A percentile compares a stretch with the other conserved stretches of the same genome.
phyloP scores from a whole-genome alignment of 2,113 vertebrate species.

The Raja brachyura region DNA sequence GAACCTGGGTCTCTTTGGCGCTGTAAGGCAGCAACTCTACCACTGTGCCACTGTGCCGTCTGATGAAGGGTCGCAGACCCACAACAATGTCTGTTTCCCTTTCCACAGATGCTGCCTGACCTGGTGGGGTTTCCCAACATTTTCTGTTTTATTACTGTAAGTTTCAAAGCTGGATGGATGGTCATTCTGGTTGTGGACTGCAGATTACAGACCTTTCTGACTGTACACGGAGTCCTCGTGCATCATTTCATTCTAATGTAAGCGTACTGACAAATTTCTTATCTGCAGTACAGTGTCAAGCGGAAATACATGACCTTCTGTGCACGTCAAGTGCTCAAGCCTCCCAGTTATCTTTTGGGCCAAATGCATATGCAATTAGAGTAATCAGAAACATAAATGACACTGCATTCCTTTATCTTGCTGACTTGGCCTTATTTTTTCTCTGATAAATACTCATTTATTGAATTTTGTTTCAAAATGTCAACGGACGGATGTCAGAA shows the following conservation, averaged over 20 bases:
- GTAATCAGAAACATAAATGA: background rate
- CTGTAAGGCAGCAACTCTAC: too few relatives aligned
- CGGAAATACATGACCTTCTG: background rate
- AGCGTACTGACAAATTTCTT: background rate
- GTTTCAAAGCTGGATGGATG: background rate
- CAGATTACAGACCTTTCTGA: background rate
- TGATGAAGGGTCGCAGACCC: too few relatives aligned
- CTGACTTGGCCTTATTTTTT: background rate
- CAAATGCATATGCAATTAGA: background rate
- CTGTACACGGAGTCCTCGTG: background rate
- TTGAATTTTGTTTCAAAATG: background rate
- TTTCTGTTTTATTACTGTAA: background rate
- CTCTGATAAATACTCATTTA: background rate
- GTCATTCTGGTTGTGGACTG: background rate
- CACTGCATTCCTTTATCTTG: background rate
- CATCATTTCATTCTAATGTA: background rate
- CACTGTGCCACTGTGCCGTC: too few relatives aligned
- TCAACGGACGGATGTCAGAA: background rate
- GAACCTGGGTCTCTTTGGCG: too few relatives aligned
- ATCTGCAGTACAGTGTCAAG: background rate
- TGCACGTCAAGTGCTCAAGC: background rate
- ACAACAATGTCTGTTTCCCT: too few relatives aligned
- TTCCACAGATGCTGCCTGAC: too few relatives aligned
- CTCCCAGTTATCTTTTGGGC: background rate
- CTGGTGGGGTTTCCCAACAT: too few relatives aligned